Evolutionary conservation across 2,797 vertebrate species (phyloP), one percentile per base, ranked within the genome.

Genomic region (Karalla daura): DNA sequence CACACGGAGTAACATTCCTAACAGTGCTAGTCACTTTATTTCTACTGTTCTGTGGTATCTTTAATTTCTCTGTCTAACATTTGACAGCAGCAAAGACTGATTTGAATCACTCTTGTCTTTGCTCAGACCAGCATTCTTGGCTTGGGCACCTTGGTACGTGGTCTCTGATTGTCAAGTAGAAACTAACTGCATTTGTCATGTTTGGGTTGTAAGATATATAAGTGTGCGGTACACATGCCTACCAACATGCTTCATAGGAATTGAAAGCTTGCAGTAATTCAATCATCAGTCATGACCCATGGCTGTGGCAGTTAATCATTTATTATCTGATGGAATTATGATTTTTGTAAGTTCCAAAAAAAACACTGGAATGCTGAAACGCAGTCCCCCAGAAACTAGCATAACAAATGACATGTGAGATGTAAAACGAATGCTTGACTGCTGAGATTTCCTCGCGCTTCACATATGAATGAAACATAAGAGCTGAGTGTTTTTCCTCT

Each of bases 401-500:
- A 80, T 86, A 87, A 44, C 5, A 18, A 65, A 52, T 15, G 5
- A 41, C 41, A 20, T 2, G 8, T 39, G 12, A 66, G 23, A 50
- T 49, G 23, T 13, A 37, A 72, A 73, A 55, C 18, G 13, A 17
- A 14, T 17, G 8, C 80, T 80, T 90, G 86, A 84, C 77, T 86
- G 83, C 84, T 88, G 81, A 78, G 79, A 84, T 92, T 92, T 92
- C 90, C 58, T 64, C 13, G 3, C 36, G 24, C 17, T 3, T 58
- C 14, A 44, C 33, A 24, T 12, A 11, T 15, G 11, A 24, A 50
- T 28, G 14, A 43, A 61, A 70, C 30, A 44, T 10, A n/a, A 50
- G 12, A 55, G 18, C 35, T 41, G 11, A 56, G 14, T 37, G 20
- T 70, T 75, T n/a, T 61, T 35, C 43, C 45, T 63, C 47, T 9